phyloP scores from a whole-genome alignment of 2,113 vertebrate species.

The Cochlearius cochlearius region DNA sequence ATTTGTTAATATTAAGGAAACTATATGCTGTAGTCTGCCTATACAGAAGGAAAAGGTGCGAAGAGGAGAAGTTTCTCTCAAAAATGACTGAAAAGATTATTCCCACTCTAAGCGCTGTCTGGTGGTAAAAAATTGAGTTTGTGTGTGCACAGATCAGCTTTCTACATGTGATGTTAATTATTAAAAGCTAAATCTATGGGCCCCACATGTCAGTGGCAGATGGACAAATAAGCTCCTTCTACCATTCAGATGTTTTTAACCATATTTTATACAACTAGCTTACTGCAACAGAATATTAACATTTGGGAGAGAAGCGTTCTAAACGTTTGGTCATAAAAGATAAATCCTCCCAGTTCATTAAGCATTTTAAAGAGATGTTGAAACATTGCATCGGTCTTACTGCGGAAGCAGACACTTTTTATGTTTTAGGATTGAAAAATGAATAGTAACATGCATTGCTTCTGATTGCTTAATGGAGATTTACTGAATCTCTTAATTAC shows the following conservation, averaged over 20 bases:
- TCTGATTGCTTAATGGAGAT: neutral
- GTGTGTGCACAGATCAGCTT: neutral
- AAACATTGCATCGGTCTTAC: neutral
- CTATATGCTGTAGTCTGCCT: neutral
- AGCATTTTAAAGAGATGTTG: neutral
- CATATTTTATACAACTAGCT: neutral
- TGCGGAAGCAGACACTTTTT: neutral
- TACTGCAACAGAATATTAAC: neutral
- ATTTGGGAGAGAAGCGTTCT: neutral
- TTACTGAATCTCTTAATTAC: neutral
- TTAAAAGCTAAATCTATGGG: neutral
- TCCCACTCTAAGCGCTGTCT: neutral
- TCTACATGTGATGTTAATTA: neutral
- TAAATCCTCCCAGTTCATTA: neutral
- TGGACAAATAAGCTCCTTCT: neutral
- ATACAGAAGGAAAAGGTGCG: accelerated
- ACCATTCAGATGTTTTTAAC: neutral
- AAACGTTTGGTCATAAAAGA: constrained; percentile 19
- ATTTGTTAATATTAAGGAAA: neutral
- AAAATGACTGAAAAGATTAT: neutral
- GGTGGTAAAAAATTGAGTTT: neutral
- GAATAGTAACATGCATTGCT: neutral
- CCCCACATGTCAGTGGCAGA: neutral
- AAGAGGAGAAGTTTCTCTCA: neutral
- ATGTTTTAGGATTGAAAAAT: neutral